Evolutionary conservation across 2,888 invertebrate genomes (phyloP).

Genomic region (Labia minor): DNA sequence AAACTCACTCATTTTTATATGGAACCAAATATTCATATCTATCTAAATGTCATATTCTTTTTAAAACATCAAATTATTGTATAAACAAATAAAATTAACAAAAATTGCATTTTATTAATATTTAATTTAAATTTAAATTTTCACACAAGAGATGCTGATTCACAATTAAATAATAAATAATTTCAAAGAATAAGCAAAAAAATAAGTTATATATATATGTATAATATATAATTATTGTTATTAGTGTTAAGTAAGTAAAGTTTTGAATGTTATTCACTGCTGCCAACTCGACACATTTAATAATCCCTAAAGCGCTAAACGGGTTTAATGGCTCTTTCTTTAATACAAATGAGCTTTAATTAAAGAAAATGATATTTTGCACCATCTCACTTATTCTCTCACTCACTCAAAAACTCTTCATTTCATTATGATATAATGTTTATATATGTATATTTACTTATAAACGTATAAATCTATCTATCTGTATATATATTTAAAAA

Average conservation of each 20-base stretch:
- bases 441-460: too few relatives aligned
- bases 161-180: not conserved
- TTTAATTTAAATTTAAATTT: too few relatives aligned
- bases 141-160: too few relatives aligned
- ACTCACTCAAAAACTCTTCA: not conserved
- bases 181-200: not conserved
- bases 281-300: constrained; percentile 7
- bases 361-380: not conserved
- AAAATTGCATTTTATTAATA: too few relatives aligned
- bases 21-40: too few relatives aligned
- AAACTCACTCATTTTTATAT: too few relatives aligned
- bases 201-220: not conserved
- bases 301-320: constrained; percentile 2
- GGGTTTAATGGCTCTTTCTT: not conserved
- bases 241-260: constrained; percentile 13
- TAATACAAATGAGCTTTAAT: constrained; percentile 7
- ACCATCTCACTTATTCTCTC: not conserved
- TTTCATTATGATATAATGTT: not conserved
- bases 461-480: too few relatives aligned
- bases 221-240: not conserved
- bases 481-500: too few relatives aligned
- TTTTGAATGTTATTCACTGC: not conserved
- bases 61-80: too few relatives aligned
- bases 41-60: too few relatives aligned
- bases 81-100: too few relatives aligned